Conservation (phyloP, 2,888 invertebrate genomes). For the Drosophila lutescens region DNA sequence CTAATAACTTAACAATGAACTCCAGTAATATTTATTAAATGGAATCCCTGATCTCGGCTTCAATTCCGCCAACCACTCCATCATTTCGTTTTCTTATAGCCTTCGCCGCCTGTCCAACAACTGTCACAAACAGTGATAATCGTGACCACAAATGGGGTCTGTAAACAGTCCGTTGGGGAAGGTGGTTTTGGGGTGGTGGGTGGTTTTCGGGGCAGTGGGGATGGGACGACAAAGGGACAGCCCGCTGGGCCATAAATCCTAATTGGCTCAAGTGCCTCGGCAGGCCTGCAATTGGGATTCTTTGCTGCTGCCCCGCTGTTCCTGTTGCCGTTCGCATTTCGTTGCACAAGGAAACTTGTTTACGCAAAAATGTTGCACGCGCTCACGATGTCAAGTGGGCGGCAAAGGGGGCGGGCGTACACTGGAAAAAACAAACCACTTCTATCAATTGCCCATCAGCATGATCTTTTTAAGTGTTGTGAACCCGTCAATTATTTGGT, state of each 20-base stretch:
- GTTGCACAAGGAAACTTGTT: conserved; percentile 66
- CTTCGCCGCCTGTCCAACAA: conserved; percentile 24
- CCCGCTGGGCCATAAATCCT: conserved; percentile 58
- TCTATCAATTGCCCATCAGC: background rate
- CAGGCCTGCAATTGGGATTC: conserved; percentile 42
- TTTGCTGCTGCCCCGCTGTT: conserved; percentile 18
- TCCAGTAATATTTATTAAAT: no score
- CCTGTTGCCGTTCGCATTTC: conserved; percentile 47
- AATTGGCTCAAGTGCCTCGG: conserved; percentile 66
- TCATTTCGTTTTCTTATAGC: background rate
- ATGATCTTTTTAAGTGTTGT: background rate
- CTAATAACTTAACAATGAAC: no score
- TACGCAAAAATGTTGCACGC: conserved; percentile 65
- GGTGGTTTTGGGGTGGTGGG: background rate
- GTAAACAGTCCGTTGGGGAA: background rate
- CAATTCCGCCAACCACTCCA: background rate
- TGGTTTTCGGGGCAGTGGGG: background rate
- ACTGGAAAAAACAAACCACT: background rate
- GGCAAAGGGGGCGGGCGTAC: background rate
- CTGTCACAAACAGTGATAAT: conserved; percentile 29
- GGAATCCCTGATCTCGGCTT: background rate
- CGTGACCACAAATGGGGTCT: conserved; percentile 14
- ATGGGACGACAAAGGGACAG: conserved; percentile 4
- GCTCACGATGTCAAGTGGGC: conserved; percentile 7
- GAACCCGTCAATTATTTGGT: no score